Conservation (phyloP, 2,888 invertebrate species). For the Microplitis manilae region DNA sequence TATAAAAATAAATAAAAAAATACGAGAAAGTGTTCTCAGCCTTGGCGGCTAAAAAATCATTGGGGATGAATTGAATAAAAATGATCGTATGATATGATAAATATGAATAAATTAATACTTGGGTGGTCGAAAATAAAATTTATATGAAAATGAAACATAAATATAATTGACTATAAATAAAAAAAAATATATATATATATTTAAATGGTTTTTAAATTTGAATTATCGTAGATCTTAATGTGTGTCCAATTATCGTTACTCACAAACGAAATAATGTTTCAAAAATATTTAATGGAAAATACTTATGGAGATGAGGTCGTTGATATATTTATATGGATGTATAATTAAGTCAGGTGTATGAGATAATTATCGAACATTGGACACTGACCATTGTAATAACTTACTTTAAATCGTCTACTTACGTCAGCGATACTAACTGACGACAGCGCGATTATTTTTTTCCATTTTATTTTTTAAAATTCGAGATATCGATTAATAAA, state of each 20-base stretch:
- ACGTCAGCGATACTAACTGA: neutral
- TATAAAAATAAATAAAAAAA: neutral
- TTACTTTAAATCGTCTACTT: neutral
- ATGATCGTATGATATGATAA: neutral
- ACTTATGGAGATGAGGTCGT: neutral
- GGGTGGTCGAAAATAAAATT: neutral
- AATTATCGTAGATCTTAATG: conserved; percentile 1
- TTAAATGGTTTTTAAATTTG: neutral
- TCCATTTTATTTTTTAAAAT: neutral
- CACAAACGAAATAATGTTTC: neutral
- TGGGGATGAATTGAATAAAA: neutral
- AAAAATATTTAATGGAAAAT: too few relatives aligned
- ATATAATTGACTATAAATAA: neutral
- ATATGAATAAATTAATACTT: neutral
- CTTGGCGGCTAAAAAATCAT: conserved; percentile 9
- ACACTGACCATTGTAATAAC: neutral
- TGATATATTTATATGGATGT: neutral
- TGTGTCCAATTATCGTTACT: neutral
- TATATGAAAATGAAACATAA: neutral
- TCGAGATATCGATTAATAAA: neutral
- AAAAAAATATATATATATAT: neutral
- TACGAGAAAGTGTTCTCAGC: neutral
- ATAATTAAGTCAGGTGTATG: neutral
- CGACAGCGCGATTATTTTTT: neutral
- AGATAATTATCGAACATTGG: neutral